Evolutionary conservation across 2,797 vertebrate species (phyloP), one percentile per base, ranked within the genome.

Genomic region (Pampus argenteus): DNA sequence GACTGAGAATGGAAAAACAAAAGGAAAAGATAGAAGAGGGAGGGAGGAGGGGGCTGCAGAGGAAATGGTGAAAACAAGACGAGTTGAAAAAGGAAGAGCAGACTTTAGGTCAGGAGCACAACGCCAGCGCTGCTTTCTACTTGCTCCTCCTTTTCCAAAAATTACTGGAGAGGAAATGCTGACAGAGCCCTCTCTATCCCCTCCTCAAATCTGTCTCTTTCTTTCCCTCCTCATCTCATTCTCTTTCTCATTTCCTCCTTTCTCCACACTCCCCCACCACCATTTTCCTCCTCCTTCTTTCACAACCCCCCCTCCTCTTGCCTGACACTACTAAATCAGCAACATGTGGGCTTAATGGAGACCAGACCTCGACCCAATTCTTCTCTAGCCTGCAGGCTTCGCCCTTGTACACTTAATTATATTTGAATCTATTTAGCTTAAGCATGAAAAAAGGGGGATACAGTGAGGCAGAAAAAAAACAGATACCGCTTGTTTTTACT

Each of bases 281-380:
- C 50, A 59, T 50, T 61, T 76, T 68, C 63, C 69, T 70, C 60
- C 54, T 74, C 23, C 50, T 57, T 36, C 26, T 70, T 44, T 64
- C 76, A 52, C 66, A 63, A 25, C 22, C 38, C 26, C 38, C 68
- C 47, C 64, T 49, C 64, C 69, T 67, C 71, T 62, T 70, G 84
- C 74, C 71, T 86, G 72, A 82, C 87, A 89, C 71, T 54, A 88
- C 79, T 82, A 93, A 94, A 94, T 91, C 89, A 90, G 88, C 86
- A 89, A 85, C 93, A 93, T 93, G 90, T 93, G 92, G 90, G 58
- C 75, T 80, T 89, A 91, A 93, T 92, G 85, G 81, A 91, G 92
- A 89, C 89, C 94, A 93, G 91, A 88, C 67, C 80, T 61, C 65
- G 71, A 71, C 73, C 90, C 34, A 76, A 78, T 63, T 84, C 84